These are phyloP conservation scores for Chaetodon trifascialis DNA, from an alignment of 2,113 vertebrate species.

Conservation along the genomic window DNA sequence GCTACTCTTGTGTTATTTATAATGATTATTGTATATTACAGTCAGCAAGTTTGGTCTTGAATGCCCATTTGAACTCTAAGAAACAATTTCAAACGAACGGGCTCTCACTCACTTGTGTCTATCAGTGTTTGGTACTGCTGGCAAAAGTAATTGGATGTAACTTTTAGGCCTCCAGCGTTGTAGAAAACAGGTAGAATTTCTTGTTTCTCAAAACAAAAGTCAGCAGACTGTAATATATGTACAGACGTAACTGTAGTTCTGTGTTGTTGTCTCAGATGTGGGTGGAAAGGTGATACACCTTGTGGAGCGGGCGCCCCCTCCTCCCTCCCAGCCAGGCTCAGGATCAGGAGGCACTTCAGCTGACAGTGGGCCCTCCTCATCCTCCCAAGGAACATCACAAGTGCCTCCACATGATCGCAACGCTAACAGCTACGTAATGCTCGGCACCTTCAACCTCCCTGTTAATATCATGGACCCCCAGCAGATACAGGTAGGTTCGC, in stretches of 20 bases:
- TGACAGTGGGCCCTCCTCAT: conserved; percentile 80
- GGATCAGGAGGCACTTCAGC: conserved; percentile 83
- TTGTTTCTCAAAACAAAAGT: neutral
- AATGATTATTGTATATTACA: too few species aligned
- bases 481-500: conserved; percentile 83
- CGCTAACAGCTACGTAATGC: conserved; percentile 95
- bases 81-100: neutral
- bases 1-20: neutral
- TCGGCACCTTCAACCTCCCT: conserved; percentile 94
- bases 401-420: conserved; percentile 89
- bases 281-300: conserved; percentile 94
- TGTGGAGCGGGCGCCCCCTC: conserved; percentile 93
- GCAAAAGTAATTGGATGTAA: neutral
- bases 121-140: neutral
- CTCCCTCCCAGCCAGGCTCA: conserved; percentile 86
- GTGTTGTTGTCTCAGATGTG: conserved; percentile 84
- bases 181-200: neutral
- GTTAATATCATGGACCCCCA: conserved; percentile 90
- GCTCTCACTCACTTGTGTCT: neutral
- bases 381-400: conserved; percentile 81
- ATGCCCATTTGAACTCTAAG: neutral
- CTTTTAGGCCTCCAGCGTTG: too few species aligned
- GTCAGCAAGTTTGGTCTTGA: too few species aligned
- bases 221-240: neutral
- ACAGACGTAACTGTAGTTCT: neutral